Percentiles rank a stretch among this genome's conserved stretches.
phyloP scores from a whole-genome alignment of 2,888 invertebrate genomes.

The Chrysopilus asiliformis region DNA sequence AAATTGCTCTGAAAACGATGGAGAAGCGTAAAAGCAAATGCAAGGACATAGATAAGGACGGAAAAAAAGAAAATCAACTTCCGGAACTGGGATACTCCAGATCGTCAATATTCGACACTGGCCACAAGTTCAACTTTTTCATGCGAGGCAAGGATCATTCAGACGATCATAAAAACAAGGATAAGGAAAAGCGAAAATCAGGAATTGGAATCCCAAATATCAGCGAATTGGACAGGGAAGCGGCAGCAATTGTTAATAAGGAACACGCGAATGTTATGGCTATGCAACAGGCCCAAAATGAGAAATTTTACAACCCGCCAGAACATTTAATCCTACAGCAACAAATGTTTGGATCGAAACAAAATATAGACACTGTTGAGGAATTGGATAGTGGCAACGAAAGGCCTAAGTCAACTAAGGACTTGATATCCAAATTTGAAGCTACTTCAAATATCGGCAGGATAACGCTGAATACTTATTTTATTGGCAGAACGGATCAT shows the following conservation, averaged over 20 bases:
- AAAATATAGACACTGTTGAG: not conserved
- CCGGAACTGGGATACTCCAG: slow-evolving; percentile 44
- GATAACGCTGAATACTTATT: slow-evolving; percentile 13
- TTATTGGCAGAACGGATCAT: slow-evolving; percentile 12
- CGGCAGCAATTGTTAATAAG: slow-evolving; percentile 45
- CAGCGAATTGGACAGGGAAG: slow-evolving; percentile 67
- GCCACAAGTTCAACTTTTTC: slow-evolving; percentile 15
- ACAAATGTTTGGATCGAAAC: slow-evolving; percentile 12
- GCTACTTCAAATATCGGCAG: slow-evolving; percentile 8
- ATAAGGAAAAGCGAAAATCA: slow-evolving; percentile 41
- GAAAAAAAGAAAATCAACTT: slow-evolving; percentile 29
- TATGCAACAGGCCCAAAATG: slow-evolving; percentile 21
- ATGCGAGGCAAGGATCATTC: slow-evolving; percentile 15
- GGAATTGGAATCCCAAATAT: slow-evolving; percentile 55
- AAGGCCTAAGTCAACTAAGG: slow-evolving; percentile 35
- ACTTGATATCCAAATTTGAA: slow-evolving; percentile 49
- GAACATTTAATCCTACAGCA: slow-evolving; percentile 13
- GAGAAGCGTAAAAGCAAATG: slow-evolving; percentile 30
- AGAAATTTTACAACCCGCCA: slow-evolving; percentile 22
- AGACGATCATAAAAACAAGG: slow-evolving; percentile 13
- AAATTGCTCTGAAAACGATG: slow-evolving; percentile 18
- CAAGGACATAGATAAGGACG: slow-evolving; percentile 28
- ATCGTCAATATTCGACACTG: slow-evolving; percentile 37
- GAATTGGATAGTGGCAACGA: slow-evolving; percentile 13
- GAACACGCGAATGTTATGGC: slow-evolving; percentile 17